Base-by-base conservation (phyloP, 1,140 invertebrate species). In the Sycobia sp. region DNA sequence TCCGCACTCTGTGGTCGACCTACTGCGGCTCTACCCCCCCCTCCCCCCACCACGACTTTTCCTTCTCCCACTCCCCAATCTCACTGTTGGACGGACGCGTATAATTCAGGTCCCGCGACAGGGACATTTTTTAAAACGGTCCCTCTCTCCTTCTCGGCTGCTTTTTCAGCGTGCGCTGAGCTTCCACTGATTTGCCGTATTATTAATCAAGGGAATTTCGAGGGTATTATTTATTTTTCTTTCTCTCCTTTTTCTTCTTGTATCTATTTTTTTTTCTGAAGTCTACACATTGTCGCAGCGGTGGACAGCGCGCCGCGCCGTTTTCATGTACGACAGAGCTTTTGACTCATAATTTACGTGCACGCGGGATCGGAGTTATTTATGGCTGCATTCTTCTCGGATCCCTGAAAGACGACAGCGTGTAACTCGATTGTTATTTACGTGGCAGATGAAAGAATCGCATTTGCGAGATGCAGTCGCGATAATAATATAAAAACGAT, bases 201-300 rank as follows among this genome's bases (percentile, higher is more conserved):
- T 59, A 59, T 59, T 65, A 65, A 58, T 65, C 62, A 65, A 65
- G 62, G 55, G 47, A 64, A 64, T 51, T 58, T 32, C 29, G 29
- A 11, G 11, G 4, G 11, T 32, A 32, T 32, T 32, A 11, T 11
- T 4, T 11, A 32, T 32, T 32, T 7, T 39, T n/a, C 10, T 39
- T 4, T 18, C 39, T 7, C 44, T 32, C 11, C 1, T 22, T 20
- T 11, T 13, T 54, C 14, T 16, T 25, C 38, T 20, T 32, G 14
- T 66, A 34, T 29, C 10, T 36, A 13, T 60, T 29, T 41, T 20
- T 53, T 43, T 29, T 16, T 55, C 27, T 2, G n/a, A n/a, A n/a
- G n/a, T n/a, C n/a, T n/a, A n/a, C n/a, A n/a, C n/a, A n/a, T n/a
- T n/a, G n/a, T n/a, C n/a, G n/a, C n/a, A n/a, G n/a, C n/a, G n/a